Evolutionary conservation across 2,113 vertebrate genomes (phyloP), one percentile per base, ranked within the genome.

Genomic region (Pandion haliaetus): DNA sequence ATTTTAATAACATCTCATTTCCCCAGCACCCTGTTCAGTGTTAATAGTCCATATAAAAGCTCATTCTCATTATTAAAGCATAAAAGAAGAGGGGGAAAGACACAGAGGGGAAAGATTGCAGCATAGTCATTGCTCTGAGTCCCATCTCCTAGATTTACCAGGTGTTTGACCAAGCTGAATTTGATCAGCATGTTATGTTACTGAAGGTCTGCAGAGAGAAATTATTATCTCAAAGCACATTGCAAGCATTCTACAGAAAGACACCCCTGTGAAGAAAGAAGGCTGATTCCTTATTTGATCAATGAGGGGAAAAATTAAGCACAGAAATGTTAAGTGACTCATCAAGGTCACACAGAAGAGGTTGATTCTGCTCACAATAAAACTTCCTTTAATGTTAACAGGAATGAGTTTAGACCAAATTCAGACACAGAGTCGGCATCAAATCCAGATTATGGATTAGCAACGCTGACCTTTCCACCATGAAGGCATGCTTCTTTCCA

Each of bases 41-140:
- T 62, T 71, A 95, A 82, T 24, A 80, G 58, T 85, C 62, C 81
- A 88, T 85, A 63, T 58, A 66, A 91, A 87, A 86, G 54, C 45
- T 91, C 38, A 20, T 95, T 87, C 11, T 89, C 81, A 82, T 93
- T 94, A 91, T 50, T 82, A 95, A 93, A 80, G 13, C 55, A 91
- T 90, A 93, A 85, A 93, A 66, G 36, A 77, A 92, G 32, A 79
- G 5, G 2, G 25, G 2, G 25, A 94, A 92, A 91, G 70, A 73
- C 34, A 70, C 52, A 79, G 34, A 93, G 65, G 81, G 54, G 58
- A 91, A 95, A 91, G 50, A 86, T 17, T 29, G 45, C 16, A 85
- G 24, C 20, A 70, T 36, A 45, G 81, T 55, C 78, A 34, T 31
- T 85, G 23, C 54, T 50, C 58, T 47, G 57, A 82, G 32, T 10